Conservation (phyloP, 1,140 invertebrate genomes). For the Globodera rostochiensis region DNA sequence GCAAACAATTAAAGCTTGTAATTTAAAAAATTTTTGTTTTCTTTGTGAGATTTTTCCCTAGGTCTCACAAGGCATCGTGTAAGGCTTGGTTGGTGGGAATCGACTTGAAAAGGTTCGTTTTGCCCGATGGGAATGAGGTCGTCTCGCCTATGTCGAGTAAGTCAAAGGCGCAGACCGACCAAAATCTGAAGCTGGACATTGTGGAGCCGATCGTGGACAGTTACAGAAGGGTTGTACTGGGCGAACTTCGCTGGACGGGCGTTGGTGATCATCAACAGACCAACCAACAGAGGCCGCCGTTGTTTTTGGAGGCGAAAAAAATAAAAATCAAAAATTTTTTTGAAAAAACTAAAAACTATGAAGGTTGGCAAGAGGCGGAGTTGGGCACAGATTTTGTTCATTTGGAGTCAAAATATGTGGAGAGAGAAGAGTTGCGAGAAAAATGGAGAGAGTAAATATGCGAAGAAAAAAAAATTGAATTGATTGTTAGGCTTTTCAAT, state of each 20-base stretch:
- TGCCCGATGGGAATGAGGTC: background rate
- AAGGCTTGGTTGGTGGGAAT: conserved; percentile 15
- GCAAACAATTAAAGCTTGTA: too few relatives aligned
- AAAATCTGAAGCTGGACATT: background rate
- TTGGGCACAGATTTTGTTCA: background rate
- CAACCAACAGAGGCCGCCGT: background rate
- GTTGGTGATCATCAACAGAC: background rate
- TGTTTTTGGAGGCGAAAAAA: background rate
- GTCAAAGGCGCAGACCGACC: background rate
- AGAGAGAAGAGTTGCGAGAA: background rate
- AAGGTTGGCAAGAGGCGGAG: background rate
- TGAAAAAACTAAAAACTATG: background rate
- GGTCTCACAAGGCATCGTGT: background rate
- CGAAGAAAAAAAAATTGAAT: too few relatives aligned
- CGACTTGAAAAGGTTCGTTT: background rate
- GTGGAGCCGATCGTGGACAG: background rate
- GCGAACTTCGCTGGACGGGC: background rate
- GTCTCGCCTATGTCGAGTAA: too few relatives aligned
- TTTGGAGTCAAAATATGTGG: background rate
- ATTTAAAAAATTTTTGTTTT: too few relatives aligned
- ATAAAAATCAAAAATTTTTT: background rate
- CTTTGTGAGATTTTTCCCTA: too few relatives aligned
- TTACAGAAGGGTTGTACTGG: background rate
- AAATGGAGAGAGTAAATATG: background rate
- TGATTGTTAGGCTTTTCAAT: too few relatives aligned